Base-by-base conservation (phyloP, 2,888 invertebrate species). In the Catonia carolina region DNA sequence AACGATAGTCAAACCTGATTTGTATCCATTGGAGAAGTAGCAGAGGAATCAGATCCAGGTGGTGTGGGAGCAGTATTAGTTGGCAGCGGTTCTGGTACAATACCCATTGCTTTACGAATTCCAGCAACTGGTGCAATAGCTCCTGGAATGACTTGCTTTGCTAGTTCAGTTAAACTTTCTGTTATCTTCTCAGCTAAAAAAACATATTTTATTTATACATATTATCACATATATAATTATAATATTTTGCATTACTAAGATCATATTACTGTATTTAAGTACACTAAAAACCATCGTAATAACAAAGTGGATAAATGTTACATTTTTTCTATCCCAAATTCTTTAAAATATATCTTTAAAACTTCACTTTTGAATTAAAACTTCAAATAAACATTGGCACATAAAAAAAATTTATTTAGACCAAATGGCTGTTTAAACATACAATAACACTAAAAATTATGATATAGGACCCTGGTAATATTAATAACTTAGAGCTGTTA, bases 31-130 rank as follows among this genome's bases (percentile, higher is more conserved):
- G 56, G 50, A 36, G 56, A 50, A 8, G 56, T 49, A 15, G 42
- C 15, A 2, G 56, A 41, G 31, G 39, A 10, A 22, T 49, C 12
- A 3, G 45, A 7, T 6, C 36, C 31, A 35, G 36, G 14, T 2
- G 35, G 27, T 60, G 53, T 2, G 58, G 50, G 1, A 58, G 42
- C 55, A 50, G 62, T 56, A 33, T 62, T 58, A 50, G 58, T 47
- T 48, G 57, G 51, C 33, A 54, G 50, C 31, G 55, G 49, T 51
- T 66, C 62, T 47, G 64, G 62, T 36, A 64, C 82, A 69, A 87
- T 80, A 37, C 89, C 89, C 83, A 89, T 83, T n/a, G 88, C 88
- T 63, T 78, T 78, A 35, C 89, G 75, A 22, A 90, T 70, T 5
- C 83, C 82, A 50, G 78, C 76, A 0, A 82, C 76, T 27, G 85